A percentile compares a stretch with the other conserved stretches of the same genome.
phyloP scores from a whole-genome alignment of 2,888 invertebrate genomes.

The Lamproptera curius region DNA sequence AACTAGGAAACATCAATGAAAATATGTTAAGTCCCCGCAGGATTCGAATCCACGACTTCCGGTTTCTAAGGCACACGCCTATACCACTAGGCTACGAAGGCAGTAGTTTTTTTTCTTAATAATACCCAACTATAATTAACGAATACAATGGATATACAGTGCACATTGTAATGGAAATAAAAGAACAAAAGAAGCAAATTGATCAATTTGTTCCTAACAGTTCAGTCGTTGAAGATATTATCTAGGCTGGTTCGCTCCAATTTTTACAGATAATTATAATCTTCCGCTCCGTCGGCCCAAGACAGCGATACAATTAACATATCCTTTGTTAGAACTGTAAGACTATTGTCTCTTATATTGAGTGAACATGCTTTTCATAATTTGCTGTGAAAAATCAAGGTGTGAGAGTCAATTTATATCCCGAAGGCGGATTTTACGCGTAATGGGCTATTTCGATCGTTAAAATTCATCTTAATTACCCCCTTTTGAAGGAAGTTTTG shows the following conservation, averaged over 20 bases:
- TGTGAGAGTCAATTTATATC: conserved; percentile 60
- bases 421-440: conserved; percentile 24
- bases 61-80: no score
- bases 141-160: no score
- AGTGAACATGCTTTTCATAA: conserved; percentile 56
- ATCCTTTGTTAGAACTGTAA: conserved; percentile 65
- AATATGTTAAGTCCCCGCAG: no score
- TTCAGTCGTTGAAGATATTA: conserved; percentile 17
- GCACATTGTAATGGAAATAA: conserved; percentile 4
- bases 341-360: conserved; percentile 69
- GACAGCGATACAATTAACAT: conserved; percentile 73
- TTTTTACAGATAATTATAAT: conserved; percentile 72
- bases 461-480: conserved; percentile 60
- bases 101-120: no score
- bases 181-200: conserved; percentile 14
- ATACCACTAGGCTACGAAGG: no score
- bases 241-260: conserved; percentile 21
- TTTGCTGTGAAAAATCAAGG: conserved; percentile 60
- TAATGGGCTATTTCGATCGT: conserved; percentile 46
- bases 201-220: conserved; percentile 12
- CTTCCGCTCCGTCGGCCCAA: conserved; percentile 64
- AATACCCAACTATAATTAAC: no score
- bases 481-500: conserved; percentile 49
- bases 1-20: no score
- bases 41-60: no score